Base-by-base conservation (phyloP, 1,140 invertebrate species). In the Dendrolimus punctatus region DNA sequence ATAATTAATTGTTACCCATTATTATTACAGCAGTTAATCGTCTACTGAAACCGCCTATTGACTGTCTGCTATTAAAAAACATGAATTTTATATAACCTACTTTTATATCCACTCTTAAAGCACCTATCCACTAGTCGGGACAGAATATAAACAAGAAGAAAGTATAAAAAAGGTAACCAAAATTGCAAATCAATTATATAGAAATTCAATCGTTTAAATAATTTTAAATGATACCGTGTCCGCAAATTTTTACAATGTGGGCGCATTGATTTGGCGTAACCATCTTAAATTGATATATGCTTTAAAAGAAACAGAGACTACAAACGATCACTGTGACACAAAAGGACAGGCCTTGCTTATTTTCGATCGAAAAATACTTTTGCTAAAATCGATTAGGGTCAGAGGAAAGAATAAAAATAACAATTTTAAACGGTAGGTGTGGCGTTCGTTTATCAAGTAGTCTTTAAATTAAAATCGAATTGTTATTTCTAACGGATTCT, bases 381-480 rank as follows among this genome's bases (percentile, higher is more conserved):
- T 45, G 37, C 44, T 37, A 51, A 45, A 51, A 46, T 51, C 42
- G 50, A 45, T 51, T 44, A 38, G 8, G 36, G 5, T 36, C n/a
- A 0, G 37, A 48, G 36, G 10, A 44, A 51, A 37, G 50, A 51
- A 38, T 6, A n/a, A 57, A 64, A 60, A 63, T 72, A 55, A 64
- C 66, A 53, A 45, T 47, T 51, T 53, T 53, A 53, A 72, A 64
- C 66, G 69, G 76, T 68, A 80, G 79, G 81, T 77, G 78, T 79
- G 76, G 67, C 69, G 57, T 59, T 52, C 56, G 55, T 62, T 62
- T 59, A 68, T 72, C 61, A 58, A 65, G 64, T 57, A 57, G 53
- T 62, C 65, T 74, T 66, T 67, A 74, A 80, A 80, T 81, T 63
- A 74, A 77, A 69, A 68, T 71, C 66, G 65, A 76, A 84, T 84